These are phyloP conservation scores for Epinephelus awoara DNA, from an alignment of 2,797 vertebrate genomes.

Conservation along the genomic window DNA sequence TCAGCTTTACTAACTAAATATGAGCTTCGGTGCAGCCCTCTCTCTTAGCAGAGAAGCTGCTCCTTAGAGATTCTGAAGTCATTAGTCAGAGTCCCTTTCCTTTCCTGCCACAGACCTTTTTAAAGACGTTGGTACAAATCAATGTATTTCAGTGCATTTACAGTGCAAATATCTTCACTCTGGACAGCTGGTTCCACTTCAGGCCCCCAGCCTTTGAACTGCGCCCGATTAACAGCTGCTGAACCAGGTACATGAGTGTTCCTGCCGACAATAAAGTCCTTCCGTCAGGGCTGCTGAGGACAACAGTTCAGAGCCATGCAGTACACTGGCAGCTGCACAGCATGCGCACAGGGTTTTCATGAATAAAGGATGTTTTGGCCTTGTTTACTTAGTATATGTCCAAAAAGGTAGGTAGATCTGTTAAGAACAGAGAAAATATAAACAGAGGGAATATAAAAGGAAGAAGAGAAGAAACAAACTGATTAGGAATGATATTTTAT, in stretches of 20 bases:
- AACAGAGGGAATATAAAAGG: no score
- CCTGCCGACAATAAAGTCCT: no score
- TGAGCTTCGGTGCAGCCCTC: not conserved
- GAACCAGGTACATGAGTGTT: not conserved
- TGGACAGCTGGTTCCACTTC: no score
- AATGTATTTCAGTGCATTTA: not conserved
- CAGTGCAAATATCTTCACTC: not conserved
- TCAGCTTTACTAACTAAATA: constrained; percentile 17
- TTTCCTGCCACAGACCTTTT: not conserved
- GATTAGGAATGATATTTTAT: no score
- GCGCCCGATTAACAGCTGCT: not conserved
- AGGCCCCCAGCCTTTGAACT: not conserved
- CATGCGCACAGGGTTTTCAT: not conserved
- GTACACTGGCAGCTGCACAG: not conserved
- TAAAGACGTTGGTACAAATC: not conserved
- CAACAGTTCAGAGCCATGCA: not conserved
- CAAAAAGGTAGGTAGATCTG: no score
- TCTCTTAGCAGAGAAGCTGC: not conserved
- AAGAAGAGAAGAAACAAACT: no score
- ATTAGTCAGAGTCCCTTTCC: not conserved
- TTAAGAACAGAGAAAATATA: no score
- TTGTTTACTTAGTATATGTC: no score
- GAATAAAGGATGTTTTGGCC: no score
- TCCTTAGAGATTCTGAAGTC: constrained; percentile 14
- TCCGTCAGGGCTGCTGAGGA: no score